Conservation (phyloP, 2,797 vertebrate genomes). For the Danio albolineatus region DNA sequence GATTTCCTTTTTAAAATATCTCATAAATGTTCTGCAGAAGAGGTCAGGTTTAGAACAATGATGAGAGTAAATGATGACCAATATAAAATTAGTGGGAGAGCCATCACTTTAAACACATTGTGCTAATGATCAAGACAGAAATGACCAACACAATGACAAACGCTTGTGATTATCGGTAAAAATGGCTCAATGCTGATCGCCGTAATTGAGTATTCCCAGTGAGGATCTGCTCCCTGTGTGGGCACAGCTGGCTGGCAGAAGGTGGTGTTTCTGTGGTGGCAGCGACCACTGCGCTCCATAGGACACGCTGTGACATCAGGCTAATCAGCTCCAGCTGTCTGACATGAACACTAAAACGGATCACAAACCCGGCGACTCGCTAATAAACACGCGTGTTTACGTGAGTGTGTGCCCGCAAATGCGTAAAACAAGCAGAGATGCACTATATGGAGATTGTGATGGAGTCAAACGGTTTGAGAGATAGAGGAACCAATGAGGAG, state of each 20-base stretch:
- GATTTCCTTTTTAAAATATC: too few relatives aligned
- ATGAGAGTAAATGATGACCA: background rate
- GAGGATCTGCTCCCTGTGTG: constrained; percentile 2
- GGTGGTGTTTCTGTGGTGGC: constrained; percentile 35
- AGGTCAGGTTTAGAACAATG: background rate
- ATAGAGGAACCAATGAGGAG: constrained; percentile 51
- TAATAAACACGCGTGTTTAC: constrained; percentile 20
- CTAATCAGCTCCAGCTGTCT: constrained; percentile 80
- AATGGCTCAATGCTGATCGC: background rate
- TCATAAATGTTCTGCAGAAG: background rate
- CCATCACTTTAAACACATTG: too few relatives aligned
- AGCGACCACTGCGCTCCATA: constrained; percentile 67
- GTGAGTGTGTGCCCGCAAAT: constrained; percentile 26
- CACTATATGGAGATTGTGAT: constrained; percentile 39
- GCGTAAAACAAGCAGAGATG: background rate
- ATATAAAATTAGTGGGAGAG: background rate
- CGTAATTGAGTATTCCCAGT: constrained; percentile 3
- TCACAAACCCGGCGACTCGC: constrained; percentile 36
- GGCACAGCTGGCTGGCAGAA: constrained; percentile 31
- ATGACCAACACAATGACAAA: background rate
- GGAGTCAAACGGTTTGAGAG: constrained; percentile 53
- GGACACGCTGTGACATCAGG: constrained; percentile 75
- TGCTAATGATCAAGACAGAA: background rate
- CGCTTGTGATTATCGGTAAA: background rate
- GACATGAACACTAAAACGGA: constrained; percentile 54